phyloP scores from a whole-genome alignment of 2,888 invertebrate species.

The Ommatoiulus sabulosus region DNA sequence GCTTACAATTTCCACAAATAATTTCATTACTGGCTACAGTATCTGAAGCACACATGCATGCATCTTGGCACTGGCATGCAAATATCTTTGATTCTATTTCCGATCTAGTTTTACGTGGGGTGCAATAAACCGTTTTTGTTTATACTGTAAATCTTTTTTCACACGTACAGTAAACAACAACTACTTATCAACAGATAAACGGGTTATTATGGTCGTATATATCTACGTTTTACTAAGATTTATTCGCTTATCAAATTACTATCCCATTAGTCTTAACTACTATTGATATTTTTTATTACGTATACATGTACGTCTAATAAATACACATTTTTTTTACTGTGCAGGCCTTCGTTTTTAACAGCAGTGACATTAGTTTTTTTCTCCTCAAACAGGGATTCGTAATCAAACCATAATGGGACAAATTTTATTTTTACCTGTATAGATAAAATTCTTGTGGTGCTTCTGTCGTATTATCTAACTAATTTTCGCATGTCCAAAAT shows the following conservation, averaged over 20 bases:
- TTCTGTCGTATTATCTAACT: too few species aligned
- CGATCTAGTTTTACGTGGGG: background rate
- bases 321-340: too few species aligned
- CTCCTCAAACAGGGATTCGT: too few species aligned
- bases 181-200: background rate
- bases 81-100: constrained; percentile 31
- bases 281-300: too few species aligned
- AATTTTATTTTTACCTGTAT: too few species aligned
- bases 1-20: background rate
- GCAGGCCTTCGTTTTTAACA: too few species aligned
- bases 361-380: too few species aligned
- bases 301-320: too few species aligned
- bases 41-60: too few species aligned
- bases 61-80: background rate
- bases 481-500: too few species aligned
- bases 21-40: background rate
- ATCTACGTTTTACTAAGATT: background rate
- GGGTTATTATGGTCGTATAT: background rate
- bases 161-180: background rate
- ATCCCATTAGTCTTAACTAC: background rate
- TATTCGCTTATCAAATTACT: background rate
- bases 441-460: too few species aligned
- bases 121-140: constrained; percentile 21
- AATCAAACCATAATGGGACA: too few species aligned
- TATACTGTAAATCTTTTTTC: background rate